A percentile compares a stretch with the other conserved stretches of the same genome.
These are phyloP conservation scores for Hyppa rectilinea DNA, from an alignment of 2,888 invertebrate genomes.

Conservation along the genomic window DNA sequence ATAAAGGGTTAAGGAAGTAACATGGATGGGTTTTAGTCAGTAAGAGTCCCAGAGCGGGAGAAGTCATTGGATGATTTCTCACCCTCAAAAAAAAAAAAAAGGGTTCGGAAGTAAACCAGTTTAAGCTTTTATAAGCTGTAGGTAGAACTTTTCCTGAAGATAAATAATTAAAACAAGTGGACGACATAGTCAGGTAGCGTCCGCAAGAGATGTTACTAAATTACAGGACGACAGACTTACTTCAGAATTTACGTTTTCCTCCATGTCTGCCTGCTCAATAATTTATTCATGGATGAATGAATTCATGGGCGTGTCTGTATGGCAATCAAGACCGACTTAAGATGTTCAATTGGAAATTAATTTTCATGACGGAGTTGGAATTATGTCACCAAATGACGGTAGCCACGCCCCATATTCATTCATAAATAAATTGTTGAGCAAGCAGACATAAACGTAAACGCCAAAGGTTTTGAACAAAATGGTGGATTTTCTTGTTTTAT, in stretches of 20 bases:
- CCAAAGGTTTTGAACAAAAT: slow-evolving; percentile 15
- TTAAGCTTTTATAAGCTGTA: background rate
- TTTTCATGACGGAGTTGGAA: background rate
- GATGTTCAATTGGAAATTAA: background rate
- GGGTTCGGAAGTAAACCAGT: background rate
- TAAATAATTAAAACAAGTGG: background rate
- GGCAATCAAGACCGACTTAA: background rate
- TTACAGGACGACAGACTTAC: no score
- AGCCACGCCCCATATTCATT: slow-evolving; percentile 9
- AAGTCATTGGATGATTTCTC: no score
- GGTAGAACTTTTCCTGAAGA: no score
- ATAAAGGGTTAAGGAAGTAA: no score
- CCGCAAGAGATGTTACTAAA: background rate
- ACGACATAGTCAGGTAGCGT: background rate
- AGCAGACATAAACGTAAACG: background rate
- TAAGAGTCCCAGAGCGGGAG: no score
- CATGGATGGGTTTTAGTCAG: no score
- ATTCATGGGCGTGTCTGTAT: no score
- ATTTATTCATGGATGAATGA: no score
- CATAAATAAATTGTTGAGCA: slow-evolving; percentile 1
- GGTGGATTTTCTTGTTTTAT: slow-evolving; percentile 18
- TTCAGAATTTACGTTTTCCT: no score
- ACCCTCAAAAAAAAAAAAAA: no score
- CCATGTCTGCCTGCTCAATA: no score
- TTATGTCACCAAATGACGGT: slow-evolving; percentile 10